These are phyloP conservation scores for Zygogramma bicolorata DNA, from an alignment of 2,888 invertebrate genomes.

Conservation along the genomic window DNA sequence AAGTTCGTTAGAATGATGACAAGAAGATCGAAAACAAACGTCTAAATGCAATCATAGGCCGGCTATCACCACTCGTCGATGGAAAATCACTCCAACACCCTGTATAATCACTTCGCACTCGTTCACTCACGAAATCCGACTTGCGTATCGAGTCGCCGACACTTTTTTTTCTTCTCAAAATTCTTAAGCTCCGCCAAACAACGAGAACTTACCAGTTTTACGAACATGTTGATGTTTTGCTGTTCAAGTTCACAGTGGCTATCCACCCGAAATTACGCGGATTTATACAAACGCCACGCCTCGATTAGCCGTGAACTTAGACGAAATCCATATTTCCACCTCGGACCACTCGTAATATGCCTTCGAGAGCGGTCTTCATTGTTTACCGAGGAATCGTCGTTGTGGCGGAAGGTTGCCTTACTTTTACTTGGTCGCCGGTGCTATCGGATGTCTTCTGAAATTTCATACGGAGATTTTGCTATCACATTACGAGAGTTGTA, in stretches of 20 bases:
- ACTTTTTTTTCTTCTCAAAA: constrained; percentile 22
- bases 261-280: constrained; percentile 58
- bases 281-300: constrained; percentile 64
- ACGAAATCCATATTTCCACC: constrained; percentile 31
- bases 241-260: constrained; percentile 60
- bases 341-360: constrained; percentile 16
- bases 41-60: too few species aligned
- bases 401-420: background rate
- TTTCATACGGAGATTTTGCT: background rate
- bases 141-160: background rate
- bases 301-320: constrained; percentile 59
- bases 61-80: background rate
- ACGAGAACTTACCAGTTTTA: constrained; percentile 64
- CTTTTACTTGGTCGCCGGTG: constrained; percentile 20
- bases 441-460: constrained; percentile 12
- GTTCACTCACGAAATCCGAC: background rate
- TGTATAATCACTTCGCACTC: background rate
- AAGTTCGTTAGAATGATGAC: too few species aligned
- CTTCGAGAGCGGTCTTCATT: constrained; percentile 19
- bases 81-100: background rate
- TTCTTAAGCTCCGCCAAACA: constrained; percentile 10
- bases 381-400: constrained; percentile 7
- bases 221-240: constrained; percentile 63
- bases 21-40: too few species aligned
- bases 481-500: background rate